Evolutionary conservation across 2,113 vertebrate species (phyloP).

Genomic region (Colinus virginianus): DNA sequence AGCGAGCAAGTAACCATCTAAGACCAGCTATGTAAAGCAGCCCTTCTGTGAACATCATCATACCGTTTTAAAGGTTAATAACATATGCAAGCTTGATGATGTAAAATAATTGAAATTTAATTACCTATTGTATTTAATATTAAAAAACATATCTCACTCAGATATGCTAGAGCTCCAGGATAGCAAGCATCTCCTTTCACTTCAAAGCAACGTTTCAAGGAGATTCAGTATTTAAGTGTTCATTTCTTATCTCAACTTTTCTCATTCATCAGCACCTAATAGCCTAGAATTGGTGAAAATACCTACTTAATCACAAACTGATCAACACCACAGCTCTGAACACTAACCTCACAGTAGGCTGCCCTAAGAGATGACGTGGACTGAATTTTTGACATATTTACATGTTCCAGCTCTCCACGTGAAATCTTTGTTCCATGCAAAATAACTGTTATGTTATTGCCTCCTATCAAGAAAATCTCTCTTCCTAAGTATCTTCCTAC

Average conservation of each 20-base stretch:
- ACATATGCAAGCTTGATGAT: not conserved
- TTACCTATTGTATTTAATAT: not conserved
- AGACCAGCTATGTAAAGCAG: not conserved
- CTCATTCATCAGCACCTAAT: not conserved
- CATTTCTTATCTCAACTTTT: not conserved
- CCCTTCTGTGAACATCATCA: not conserved
- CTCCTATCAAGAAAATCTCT: not conserved
- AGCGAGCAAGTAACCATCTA: not conserved
- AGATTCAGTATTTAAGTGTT: not conserved
- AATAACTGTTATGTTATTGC: not conserved
- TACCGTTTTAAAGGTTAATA: not conserved
- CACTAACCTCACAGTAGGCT: not conserved
- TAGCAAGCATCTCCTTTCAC: not conserved
- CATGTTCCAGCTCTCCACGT: not conserved
- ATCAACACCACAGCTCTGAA: not conserved
- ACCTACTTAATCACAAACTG: not conserved
- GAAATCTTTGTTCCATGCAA: not conserved
- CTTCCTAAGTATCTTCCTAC: not conserved
- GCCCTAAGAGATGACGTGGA: not conserved
- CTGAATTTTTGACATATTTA: not conserved
- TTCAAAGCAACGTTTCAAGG: not conserved
- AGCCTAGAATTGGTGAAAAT: not conserved
- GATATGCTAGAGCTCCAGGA: not conserved
- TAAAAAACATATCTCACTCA: not conserved
- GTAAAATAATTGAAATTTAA: not conserved